Conservation (phyloP, 64 coral and sea anemone species). For the Exaiptasia diaphana region DNA sequence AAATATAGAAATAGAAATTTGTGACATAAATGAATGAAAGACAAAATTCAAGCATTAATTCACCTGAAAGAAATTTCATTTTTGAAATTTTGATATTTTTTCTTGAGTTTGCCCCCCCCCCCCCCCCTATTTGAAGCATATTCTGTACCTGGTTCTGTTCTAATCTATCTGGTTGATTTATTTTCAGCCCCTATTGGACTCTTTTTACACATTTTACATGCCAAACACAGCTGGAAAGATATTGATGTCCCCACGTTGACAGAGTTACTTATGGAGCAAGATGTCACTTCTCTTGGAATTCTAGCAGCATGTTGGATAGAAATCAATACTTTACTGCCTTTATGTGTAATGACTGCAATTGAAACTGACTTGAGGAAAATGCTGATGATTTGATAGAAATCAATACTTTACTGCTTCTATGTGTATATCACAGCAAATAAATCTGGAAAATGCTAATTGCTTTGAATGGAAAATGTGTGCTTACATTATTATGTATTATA, state of each 20-base stretch:
- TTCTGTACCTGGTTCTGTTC: background rate
- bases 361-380: constrained; percentile 17
- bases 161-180: background rate
- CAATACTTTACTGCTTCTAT: background rate
- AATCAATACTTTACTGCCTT: background rate
- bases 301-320: constrained; percentile 44
- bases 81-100: too few relatives aligned
- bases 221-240: constrained; percentile 8
- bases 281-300: constrained; percentile 23
- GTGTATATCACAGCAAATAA: too few relatives aligned
- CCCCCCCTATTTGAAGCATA: background rate
- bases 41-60: background rate
- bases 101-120: too few relatives aligned
- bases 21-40: background rate
- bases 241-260: background rate
- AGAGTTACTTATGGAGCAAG: background rate
- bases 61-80: background rate
- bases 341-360: background rate
- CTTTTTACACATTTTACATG: constrained; percentile 16
- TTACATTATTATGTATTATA: background rate
- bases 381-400: constrained; percentile 4
- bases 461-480: background rate
- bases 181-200: constrained; percentile 26
- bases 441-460: too few relatives aligned
- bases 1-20: background rate